phyloP scores from a whole-genome alignment of 2,113 vertebrate species.

The Bufo gargarizans region DNA sequence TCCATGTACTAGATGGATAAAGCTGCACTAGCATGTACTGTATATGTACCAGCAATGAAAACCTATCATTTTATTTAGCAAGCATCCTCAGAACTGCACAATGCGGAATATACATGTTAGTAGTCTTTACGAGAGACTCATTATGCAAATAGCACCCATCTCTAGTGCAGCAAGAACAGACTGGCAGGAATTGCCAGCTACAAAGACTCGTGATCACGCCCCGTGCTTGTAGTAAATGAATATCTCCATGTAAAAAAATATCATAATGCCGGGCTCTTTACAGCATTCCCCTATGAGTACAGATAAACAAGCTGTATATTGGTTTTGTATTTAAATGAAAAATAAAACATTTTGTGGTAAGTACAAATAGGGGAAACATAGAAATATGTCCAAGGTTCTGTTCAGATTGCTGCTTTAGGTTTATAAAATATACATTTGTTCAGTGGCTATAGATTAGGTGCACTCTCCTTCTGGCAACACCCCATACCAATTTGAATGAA shows the following conservation, averaged over 20 bases:
- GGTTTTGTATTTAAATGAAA: not conserved
- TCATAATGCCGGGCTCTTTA: not conserved
- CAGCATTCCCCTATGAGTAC: not conserved
- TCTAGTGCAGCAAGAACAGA: not conserved
- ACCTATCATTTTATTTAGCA: too few relatives aligned
- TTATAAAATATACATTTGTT: too few relatives aligned
- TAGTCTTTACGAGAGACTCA: not conserved
- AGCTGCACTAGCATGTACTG: too few relatives aligned
- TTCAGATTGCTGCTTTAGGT: too few relatives aligned
- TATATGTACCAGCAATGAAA: too few relatives aligned
- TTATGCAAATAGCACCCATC: not conserved
- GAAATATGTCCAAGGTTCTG: too few relatives aligned
- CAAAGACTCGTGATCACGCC: not conserved
- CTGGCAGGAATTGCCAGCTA: not conserved
- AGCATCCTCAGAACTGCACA: not conserved
- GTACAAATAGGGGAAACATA: too few relatives aligned
- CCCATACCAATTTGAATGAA: too few relatives aligned
- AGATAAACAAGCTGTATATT: not conserved
- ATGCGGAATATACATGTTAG: not conserved
- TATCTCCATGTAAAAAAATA: not conserved
- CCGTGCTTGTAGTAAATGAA: not conserved
- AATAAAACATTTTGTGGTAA: not conserved
- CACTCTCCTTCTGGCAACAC: too few relatives aligned
- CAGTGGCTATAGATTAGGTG: too few relatives aligned
- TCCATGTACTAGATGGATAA: too few relatives aligned